Evolutionary conservation across 2,113 vertebrate species (phyloP).

Genomic region (Natator depressus): DNA sequence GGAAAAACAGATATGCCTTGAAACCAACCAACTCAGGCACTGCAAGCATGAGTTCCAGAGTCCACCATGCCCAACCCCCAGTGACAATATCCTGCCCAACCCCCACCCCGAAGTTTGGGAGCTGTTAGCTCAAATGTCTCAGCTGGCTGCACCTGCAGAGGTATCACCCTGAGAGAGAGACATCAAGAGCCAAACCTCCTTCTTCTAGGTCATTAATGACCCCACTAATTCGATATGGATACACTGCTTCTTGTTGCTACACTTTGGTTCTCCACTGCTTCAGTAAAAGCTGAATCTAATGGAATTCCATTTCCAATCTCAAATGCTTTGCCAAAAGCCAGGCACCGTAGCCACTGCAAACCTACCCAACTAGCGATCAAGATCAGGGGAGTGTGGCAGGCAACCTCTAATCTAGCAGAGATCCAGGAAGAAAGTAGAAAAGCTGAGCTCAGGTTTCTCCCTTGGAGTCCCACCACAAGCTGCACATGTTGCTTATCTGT

Average conservation of each 20-base stretch:
- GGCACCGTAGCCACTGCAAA: accelerated
- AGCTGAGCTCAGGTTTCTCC: neutral
- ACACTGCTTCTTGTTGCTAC: accelerated
- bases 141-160: accelerated
- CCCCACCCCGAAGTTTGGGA: neutral
- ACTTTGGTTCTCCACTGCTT: neutral
- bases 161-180: neutral
- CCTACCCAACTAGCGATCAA: accelerated
- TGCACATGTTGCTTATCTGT: accelerated
- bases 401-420: neutral
- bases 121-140: neutral
- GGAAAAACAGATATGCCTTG: neutral
- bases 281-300: neutral
- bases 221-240: neutral
- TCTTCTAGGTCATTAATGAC: neutral
- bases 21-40: neutral
- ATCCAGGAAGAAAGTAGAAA: neutral
- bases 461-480: neutral
- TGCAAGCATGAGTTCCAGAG: neutral
- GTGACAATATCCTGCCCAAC: neutral
- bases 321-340: neutral
- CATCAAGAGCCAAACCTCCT: neutral
- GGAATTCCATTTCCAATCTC: neutral
- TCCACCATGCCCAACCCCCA: neutral
- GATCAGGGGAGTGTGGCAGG: accelerated